Evolutionary conservation across 2,113 vertebrate species (phyloP), one percentile per base, ranked within the genome.

Genomic region (Monarcha castaneiventris): DNA sequence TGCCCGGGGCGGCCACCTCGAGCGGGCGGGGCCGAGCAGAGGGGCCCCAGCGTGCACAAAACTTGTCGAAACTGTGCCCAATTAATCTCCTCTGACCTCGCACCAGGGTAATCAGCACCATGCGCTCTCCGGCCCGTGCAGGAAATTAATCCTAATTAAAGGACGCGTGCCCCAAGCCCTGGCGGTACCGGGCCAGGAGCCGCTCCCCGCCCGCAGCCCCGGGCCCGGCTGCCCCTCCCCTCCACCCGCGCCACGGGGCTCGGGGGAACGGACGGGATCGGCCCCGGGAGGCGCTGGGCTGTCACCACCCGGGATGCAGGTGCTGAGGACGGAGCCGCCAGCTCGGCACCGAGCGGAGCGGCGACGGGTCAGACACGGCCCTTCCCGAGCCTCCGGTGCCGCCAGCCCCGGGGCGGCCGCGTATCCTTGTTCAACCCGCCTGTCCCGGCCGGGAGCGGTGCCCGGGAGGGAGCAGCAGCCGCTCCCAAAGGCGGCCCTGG

Each of bases 181-280:
- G n/a, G 25, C 4, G 14, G 51, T 6, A 64, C 75, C n/a, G 75
- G 64, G 19, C 16, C 25, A 3, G 56, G 75, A 63, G 49, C n/a
- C 11, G 56, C 56, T 37, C 73, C 46, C 3, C 32, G 9, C 11
- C 17, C 17, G 14, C 78, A 19, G n/a, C 41, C 13, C 35, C 13
- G 3, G 32, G 12, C 4, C 16, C 1, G 3, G 37, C 32, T 26
- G 44, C 35, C 10, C 54, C 30, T 59, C 35, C 10, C 10, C 35
- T 9, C 3, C 8, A n/a, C 19, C 62, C 19, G 46, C 8, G 26
- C 51, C 6, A 10, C 17, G 15, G 37, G 17, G 43, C 32, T 43
- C 2, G 1, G 30, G n/a, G 10, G 6, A 63, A 27, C 14, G 52
- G 35, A 49, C 1, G 5, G n/a, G 44, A 67, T 3, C 1, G 12